Evolutionary conservation across 30 jellyfish, hydroid and myxozoan species (phyloP), one percentile per base, ranked within the genome.

Genomic region (Hydractinia echinata): DNA sequence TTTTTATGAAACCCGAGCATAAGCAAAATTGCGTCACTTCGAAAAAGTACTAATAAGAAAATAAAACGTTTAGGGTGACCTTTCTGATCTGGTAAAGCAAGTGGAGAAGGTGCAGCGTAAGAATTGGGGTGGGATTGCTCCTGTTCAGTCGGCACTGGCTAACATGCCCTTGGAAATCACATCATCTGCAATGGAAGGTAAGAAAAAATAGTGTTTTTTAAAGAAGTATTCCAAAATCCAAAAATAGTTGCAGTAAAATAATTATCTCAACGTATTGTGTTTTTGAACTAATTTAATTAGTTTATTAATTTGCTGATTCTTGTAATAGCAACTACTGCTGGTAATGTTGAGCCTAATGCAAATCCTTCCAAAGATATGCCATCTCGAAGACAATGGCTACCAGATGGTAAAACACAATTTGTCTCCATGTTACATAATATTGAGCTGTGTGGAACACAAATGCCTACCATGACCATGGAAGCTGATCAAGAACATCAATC

Each of bases 181-280:
- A 14, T 90, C 97, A 30, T 91, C 97, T 11, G 95, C 89, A 20
- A 85, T 91, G 95, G 97, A 91, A 73, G 95, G 95, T 82, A 61
- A 48, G 66, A 30, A 30, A 30, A 30, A 30, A 30, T n/a, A 30
- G 44, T 30, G 2, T 30, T 30, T 30, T 30, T 30, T 30, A 0
- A 30, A 30, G 44, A 30, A 30, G 44, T 30, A 30, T 1, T 30
- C 44, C 1, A 30, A 30, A 30, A 30, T 30, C 44, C 44, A 30
- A 30, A 30, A 30, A 30, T 30, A n/a, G n/a, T n/a, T n/a, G n/a
- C n/a, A n/a, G n/a, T n/a, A 30, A 30, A 30, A 30, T 30, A 30
- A 30, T 30, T 30, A 30, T 30, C 44, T 30, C 2, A 30, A 30
- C 44, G 44, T n/a, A n/a, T n/a, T n/a, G n/a, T 30, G 44, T 30